These are phyloP conservation scores for Drosophila rhopaloa DNA, from an alignment of 1,140 invertebrate genomes.

Conservation along the genomic window DNA sequence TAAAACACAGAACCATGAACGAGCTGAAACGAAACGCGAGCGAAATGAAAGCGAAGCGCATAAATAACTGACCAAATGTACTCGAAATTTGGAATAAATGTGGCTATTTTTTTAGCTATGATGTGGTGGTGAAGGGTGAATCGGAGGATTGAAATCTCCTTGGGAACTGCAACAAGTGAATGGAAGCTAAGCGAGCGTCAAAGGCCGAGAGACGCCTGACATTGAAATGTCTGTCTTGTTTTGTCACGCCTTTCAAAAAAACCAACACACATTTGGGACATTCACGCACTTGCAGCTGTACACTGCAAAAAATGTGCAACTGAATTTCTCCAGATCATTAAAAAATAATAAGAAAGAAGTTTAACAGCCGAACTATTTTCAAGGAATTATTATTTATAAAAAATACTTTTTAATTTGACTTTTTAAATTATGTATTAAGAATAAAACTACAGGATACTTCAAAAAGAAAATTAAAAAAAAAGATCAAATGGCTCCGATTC, in stretches of 20 bases:
- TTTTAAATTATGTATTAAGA: too few species aligned
- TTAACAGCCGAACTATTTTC: too few species aligned
- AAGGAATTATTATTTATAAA: too few species aligned
- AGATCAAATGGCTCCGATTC: too few species aligned
- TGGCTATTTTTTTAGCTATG: constrained; percentile 8
- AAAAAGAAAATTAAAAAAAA: too few species aligned
- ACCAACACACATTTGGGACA: not conserved
- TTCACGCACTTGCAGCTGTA: not conserved
- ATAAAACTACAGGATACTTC: too few species aligned
- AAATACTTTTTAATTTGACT: too few species aligned
- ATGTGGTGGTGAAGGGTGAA: not conserved
- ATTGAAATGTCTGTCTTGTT: constrained; percentile 65
- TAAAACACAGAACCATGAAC: constrained; percentile 42
- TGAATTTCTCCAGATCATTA: not conserved
- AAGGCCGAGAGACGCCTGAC: constrained; percentile 61
- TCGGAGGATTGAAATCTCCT: constrained; percentile 9
- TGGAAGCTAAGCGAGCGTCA: constrained; percentile 71
- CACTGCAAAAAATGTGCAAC: not conserved
- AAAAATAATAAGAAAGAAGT: not conserved
- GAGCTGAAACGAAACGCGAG: constrained; percentile 14
- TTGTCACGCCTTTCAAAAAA: constrained; percentile 57
- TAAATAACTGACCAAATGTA: constrained; percentile 70
- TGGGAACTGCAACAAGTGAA: constrained; percentile 74
- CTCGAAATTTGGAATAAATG: constrained; percentile 55
- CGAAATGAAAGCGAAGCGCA: constrained; percentile 52